Conservation (phyloP, 2,888 invertebrate genomes). For the Laspeyria flexula region DNA sequence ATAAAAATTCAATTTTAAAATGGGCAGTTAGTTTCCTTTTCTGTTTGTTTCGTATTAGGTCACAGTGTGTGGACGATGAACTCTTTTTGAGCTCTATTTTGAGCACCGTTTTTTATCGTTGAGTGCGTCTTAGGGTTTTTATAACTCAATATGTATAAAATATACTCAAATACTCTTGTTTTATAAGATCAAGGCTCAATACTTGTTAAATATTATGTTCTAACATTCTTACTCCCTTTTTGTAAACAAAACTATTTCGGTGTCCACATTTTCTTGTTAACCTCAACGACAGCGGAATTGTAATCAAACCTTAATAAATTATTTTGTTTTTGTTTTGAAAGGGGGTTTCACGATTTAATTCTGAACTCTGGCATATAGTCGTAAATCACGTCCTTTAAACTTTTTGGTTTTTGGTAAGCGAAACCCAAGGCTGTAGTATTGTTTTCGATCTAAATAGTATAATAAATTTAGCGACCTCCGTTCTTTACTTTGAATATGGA, state of each 20-base stretch:
- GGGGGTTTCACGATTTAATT: conserved; percentile 46
- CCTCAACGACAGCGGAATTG: conserved; percentile 20
- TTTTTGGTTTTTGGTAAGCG: conserved; percentile 32
- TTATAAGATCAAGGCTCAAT: background rate
- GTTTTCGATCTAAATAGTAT: conserved; percentile 30
- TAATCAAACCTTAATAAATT: conserved; percentile 49
- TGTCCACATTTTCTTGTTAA: conserved; percentile 16
- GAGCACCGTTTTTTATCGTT: too few species aligned
- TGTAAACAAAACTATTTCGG: conserved; percentile 33
- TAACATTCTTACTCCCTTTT: conserved; percentile 3
- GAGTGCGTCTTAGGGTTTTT: too few species aligned
- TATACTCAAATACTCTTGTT: too few species aligned
- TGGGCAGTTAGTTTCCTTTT: background rate
- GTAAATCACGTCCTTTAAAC: conserved; percentile 43
- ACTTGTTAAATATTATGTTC: background rate
- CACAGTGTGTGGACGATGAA: too few species aligned
- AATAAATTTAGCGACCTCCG: conserved; percentile 31
- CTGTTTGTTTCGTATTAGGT: too few species aligned
- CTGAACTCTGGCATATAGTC: conserved; percentile 29
- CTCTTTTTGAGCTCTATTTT: too few species aligned
- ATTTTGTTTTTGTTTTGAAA: conserved; percentile 36
- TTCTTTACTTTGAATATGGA: conserved; percentile 29
- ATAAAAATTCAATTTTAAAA: background rate
- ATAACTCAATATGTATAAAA: too few species aligned
- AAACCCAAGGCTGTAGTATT: conserved; percentile 20